Evolutionary conservation across 2,113 vertebrate genomes (phyloP), one percentile per base, ranked within the genome.

Genomic region (Labeo rohita): DNA sequence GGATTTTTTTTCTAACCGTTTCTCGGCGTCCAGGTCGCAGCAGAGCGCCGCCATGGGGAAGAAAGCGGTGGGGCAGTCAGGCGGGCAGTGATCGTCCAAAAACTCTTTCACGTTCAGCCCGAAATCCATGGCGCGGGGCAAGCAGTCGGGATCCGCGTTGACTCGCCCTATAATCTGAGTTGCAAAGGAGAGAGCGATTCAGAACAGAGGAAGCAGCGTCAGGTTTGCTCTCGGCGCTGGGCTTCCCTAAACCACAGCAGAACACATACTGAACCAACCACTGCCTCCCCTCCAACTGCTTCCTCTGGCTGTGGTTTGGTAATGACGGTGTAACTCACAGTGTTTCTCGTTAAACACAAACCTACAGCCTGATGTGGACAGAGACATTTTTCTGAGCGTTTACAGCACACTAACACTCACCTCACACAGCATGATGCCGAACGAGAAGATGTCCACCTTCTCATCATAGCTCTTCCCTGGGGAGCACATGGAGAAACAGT

Each of bases 361-460:
- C 50, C 49, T 12, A 12, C 49, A 50, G 12, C 11, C 50, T 54
- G 13, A 15, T 54, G 4, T 54, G 8, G 4, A 54, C 4, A 83
- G 72, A 59, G 10, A 12, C n/a, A 43, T 9, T 43, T 84, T 83
- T 89, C 80, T 56, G 85, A 56, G 81, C 15, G 13, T 84, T 85
- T 85, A 85, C 66, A 28, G 70, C 45, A 8, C 21, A 73, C 36
- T 59, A 56, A 70, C n/a, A 76, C 94, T 94, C 91, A 96, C 98
- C 97, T 99, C 98, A 0, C 98, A 99, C 8, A 99, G 94, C 91
- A 99, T 96, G 6, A 99, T 99, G n/a, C 98, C 98, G 0, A 99
- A 99, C 87, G 98, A 99, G 90, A 99, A 99, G 91, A 99, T 96
- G 84, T 99, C 98, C 79, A 99, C 98, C 85, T 96, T 97, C 93